Conservation (phyloP, 2,888 invertebrate genomes). For the Meta bourneti region DNA sequence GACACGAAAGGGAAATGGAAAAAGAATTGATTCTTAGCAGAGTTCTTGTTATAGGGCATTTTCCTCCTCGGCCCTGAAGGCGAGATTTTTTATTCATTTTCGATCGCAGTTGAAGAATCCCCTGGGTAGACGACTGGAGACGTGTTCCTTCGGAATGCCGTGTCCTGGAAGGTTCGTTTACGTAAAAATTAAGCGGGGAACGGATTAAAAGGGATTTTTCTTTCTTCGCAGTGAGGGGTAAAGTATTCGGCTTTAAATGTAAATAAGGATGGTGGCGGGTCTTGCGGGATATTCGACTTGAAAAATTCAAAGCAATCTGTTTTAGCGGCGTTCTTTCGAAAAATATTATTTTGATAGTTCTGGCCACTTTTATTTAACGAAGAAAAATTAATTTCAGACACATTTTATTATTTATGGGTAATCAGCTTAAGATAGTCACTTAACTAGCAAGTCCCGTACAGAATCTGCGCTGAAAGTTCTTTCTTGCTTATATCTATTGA, state of each 20-base stretch:
- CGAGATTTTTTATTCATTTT: conserved; percentile 69
- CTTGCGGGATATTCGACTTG: neutral
- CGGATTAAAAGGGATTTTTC: conserved; percentile 31
- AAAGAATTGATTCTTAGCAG: conserved; percentile 74
- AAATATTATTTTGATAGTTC: neutral
- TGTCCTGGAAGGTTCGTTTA: conserved; percentile 47
- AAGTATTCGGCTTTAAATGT: conserved; percentile 11
- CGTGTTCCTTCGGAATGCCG: conserved; percentile 38
- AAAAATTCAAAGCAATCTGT: neutral
- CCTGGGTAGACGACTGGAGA: conserved; percentile 49
- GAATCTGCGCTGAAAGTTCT: too few relatives aligned
- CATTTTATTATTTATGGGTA: too few relatives aligned
- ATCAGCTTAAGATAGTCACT: too few relatives aligned
- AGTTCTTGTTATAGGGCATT: conserved; percentile 62
- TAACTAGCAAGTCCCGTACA: too few relatives aligned
- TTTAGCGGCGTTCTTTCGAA: neutral
- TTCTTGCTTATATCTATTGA: too few relatives aligned
- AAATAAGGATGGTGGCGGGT: conserved; percentile 1
- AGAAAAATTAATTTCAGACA: too few relatives aligned
- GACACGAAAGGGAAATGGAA: conserved; percentile 51
- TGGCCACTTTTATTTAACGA: neutral
- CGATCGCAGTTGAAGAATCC: conserved; percentile 58
- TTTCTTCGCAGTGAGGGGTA: neutral
- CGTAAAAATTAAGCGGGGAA: conserved; percentile 63
- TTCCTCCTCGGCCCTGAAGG: conserved; percentile 45